phyloP scores from a whole-genome alignment of 1,140 invertebrate genomes.

The Doryteuthis pealeii region DNA sequence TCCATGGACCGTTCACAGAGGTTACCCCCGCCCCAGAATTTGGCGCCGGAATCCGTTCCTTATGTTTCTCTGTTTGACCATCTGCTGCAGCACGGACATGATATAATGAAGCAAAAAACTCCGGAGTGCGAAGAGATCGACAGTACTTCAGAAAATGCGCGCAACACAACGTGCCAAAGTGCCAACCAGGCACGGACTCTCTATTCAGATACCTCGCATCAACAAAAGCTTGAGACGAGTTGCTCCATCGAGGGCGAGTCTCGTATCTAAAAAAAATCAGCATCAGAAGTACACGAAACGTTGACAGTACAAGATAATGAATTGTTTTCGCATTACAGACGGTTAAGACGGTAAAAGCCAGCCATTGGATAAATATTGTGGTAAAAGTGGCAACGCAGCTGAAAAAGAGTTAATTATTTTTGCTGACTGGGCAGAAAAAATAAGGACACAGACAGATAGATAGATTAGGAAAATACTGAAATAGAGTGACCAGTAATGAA shows the following conservation, averaged over 20 bases:
- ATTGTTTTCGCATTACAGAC: too few relatives aligned
- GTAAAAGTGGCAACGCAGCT: too few relatives aligned
- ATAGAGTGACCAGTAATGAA: too few relatives aligned
- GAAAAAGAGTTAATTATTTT: too few relatives aligned
- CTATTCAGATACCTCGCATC: constrained; percentile 57
- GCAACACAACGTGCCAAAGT: constrained; percentile 92
- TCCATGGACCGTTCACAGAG: constrained; percentile 16
- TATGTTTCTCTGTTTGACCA: constrained; percentile 91
- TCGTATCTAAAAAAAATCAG: background rate
- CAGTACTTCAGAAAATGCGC: constrained; percentile 96
- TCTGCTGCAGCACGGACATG: constrained; percentile 90
- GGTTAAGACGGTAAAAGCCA: too few relatives aligned
- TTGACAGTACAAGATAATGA: too few relatives aligned
- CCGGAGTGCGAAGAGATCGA: constrained; percentile 97
- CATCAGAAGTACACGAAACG: too few relatives aligned
- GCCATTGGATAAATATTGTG: too few relatives aligned
- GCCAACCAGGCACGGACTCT: constrained; percentile 76
- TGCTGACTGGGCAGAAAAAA: too few relatives aligned
- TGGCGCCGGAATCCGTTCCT: constrained; percentile 92
- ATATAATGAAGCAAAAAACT: constrained; percentile 84
- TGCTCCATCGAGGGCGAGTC: background rate
- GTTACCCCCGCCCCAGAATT: constrained; percentile 85
- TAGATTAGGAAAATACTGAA: too few relatives aligned
- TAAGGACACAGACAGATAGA: too few relatives aligned
- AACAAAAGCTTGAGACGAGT: constrained; percentile 38